These are phyloP conservation scores for Phania funesta DNA, from an alignment of 2,888 invertebrate genomes.

Conservation along the genomic window DNA sequence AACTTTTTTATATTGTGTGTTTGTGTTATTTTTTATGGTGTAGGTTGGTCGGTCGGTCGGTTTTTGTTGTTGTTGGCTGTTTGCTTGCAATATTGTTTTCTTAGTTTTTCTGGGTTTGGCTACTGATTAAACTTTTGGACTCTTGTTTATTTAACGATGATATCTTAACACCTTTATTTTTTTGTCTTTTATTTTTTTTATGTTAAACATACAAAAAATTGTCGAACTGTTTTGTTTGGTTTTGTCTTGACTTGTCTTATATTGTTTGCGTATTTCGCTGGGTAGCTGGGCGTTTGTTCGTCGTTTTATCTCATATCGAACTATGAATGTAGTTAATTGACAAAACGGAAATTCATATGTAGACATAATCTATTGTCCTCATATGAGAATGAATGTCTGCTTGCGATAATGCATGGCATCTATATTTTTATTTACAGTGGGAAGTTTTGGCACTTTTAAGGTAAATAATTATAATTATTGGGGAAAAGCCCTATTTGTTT, in stretches of 20 bases:
- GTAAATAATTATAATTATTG: too few species aligned
- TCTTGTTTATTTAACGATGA: slow-evolving; percentile 62
- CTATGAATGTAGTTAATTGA: slow-evolving; percentile 63
- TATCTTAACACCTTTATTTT: slow-evolving; percentile 66
- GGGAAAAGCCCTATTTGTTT: too few species aligned
- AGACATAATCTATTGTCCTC: slow-evolving; percentile 33
- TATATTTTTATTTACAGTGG: slow-evolving; percentile 1
- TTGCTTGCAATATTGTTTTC: slow-evolving; percentile 47
- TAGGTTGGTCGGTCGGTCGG: slow-evolving; percentile 48
- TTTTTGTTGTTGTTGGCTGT: neutral
- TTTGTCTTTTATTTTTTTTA: slow-evolving; percentile 5
- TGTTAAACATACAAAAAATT: slow-evolving; percentile 1
- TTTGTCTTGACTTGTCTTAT: slow-evolving; percentile 41
- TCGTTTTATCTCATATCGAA: slow-evolving; percentile 40
- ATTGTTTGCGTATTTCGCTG: slow-evolving; percentile 25
- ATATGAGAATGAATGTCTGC: neutral
- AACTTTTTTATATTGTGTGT: slow-evolving; percentile 11
- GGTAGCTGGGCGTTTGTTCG: neutral
- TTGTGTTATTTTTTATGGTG: slow-evolving; percentile 18
- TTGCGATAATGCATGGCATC: neutral
- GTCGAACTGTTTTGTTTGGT: slow-evolving; percentile 42
- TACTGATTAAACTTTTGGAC: slow-evolving; percentile 67
- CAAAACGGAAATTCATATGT: slow-evolving; percentile 67
- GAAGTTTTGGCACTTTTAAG: too few species aligned
- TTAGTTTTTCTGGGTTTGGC: slow-evolving; percentile 65